Evolutionary conservation across 2,888 invertebrate species (phyloP).

Genomic region (Teleogryllus oceanicus): DNA sequence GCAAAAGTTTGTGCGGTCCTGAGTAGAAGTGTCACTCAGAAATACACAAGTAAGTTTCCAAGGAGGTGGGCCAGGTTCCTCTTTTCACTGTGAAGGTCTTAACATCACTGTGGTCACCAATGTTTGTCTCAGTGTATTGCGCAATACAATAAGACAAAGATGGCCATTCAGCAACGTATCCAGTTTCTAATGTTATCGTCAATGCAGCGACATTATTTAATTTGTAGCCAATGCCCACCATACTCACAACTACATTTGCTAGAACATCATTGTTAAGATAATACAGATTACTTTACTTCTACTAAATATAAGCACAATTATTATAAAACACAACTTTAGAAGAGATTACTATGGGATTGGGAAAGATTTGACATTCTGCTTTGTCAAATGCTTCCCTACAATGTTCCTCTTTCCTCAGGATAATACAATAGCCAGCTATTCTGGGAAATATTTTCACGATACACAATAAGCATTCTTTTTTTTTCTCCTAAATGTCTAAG

Average conservation of each 20-base stretch:
- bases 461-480: constrained; percentile 24
- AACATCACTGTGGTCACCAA: neutral
- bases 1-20: constrained; percentile 18
- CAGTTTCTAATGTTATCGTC: neutral
- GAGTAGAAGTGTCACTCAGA: neutral
- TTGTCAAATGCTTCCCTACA: neutral
- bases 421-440: constrained; percentile 27
- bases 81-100: neutral
- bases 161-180: neutral
- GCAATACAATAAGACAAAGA: neutral
- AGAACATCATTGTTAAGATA: neutral
- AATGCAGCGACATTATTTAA: neutral
- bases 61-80: constrained; percentile 9
- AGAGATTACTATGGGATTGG: neutral
- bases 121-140: neutral
- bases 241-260: neutral
- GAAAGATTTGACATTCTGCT: neutral
- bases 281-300: constrained; percentile 3
- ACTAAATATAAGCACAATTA: constrained; percentile 10
- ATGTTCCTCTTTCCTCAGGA: neutral
- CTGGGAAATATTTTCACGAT: constrained; percentile 34
- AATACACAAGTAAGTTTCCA: neutral
- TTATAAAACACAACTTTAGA: constrained; percentile 18
- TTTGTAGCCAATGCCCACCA: neutral
- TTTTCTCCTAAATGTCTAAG: neutral